Evolutionary conservation across 2,888 invertebrate genomes (phyloP).

Genomic region (Dusona sp.): DNA sequence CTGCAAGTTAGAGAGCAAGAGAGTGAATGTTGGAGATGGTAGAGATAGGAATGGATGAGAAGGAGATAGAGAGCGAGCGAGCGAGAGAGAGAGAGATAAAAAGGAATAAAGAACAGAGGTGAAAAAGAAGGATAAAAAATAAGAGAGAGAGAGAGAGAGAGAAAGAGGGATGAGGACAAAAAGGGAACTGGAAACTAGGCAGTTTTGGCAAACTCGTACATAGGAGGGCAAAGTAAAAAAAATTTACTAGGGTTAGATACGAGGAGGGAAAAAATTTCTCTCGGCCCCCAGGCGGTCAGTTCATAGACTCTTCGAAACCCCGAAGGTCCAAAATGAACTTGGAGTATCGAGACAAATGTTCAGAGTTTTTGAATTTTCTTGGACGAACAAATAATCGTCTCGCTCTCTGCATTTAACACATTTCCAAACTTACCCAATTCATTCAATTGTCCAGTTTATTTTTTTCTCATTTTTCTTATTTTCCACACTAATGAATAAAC

Average conservation of each 20-base stretch:
- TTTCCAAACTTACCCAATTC: not conserved
- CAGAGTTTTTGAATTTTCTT: not conserved
- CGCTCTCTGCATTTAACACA: not conserved
- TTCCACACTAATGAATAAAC: not conserved
- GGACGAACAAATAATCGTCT: not conserved
- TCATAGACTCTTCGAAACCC: not conserved
- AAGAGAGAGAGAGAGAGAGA: not conserved
- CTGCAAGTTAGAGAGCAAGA: not conserved
- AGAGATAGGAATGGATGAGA: not conserved
- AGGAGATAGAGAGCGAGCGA: not conserved
- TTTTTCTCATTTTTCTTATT: not conserved
- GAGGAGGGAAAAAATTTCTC: not conserved
- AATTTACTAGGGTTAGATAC: not conserved
- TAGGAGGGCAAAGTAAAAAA: slow-evolving; percentile 1
- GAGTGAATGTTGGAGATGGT: not conserved
- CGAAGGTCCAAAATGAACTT: not conserved
- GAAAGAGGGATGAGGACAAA: not conserved
- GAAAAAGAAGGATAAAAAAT: not conserved
- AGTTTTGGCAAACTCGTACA: slow-evolving; percentile 7
- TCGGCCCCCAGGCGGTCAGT: not conserved
- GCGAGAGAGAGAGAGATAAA: not conserved
- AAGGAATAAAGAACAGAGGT: not conserved
- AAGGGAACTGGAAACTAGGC: not conserved
- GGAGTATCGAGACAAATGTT: not conserved
- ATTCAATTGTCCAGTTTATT: not conserved